Evolutionary conservation across 2,797 vertebrate genomes (phyloP), one percentile per base, ranked within the genome.

Genomic region (Macroramphosus scolopax): DNA sequence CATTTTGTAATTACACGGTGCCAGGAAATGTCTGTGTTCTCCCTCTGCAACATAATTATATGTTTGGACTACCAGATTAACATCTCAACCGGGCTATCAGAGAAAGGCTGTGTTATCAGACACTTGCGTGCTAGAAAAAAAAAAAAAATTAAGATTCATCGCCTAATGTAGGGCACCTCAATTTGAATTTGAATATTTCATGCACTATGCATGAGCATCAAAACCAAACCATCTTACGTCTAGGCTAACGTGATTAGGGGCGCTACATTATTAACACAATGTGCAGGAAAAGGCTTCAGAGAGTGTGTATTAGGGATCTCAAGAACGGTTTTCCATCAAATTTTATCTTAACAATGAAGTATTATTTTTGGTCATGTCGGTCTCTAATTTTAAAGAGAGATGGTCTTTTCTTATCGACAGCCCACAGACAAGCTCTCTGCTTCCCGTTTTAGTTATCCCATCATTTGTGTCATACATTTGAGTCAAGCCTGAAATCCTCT

Each of bases 141-240:
- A 17, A 22, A 29, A 32, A 20, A 39, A 34, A 25, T 15, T 22
- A 50, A 75, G 32, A 61, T 51, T 51, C 56, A 49, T 30, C 5
- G 29, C 30, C 51, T 60, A 72, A 82, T 81, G 68, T 81, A 83
- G 77, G 75, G 22, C 78, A 72, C 51, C 69, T 68, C 68, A 1
- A 59, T 72, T 65, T 84, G 44, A 80, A 84, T 80, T n/a, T n/a
- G n/a, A n/a, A n/a, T n/a, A 77, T 81, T 83, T 81, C 28, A 80
- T 79, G 67, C 65, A 24, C 34, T 46, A 31, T 34, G 51, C 45
- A 56, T 6, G 10, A 36, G 50, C 55, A 69, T 75, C 74, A 72
- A 62, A 82, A 58, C 45, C 67, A 67, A 63, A 60, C 43, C 51
- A 31, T 70, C 40, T 36, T 53, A 60, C 15, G 14, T 63, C 44